A percentile compares a stretch with the other conserved stretches of the same genome.
Evolutionary conservation across 2,888 invertebrate genomes (phyloP).

Genomic region (Eilema caniola): DNA sequence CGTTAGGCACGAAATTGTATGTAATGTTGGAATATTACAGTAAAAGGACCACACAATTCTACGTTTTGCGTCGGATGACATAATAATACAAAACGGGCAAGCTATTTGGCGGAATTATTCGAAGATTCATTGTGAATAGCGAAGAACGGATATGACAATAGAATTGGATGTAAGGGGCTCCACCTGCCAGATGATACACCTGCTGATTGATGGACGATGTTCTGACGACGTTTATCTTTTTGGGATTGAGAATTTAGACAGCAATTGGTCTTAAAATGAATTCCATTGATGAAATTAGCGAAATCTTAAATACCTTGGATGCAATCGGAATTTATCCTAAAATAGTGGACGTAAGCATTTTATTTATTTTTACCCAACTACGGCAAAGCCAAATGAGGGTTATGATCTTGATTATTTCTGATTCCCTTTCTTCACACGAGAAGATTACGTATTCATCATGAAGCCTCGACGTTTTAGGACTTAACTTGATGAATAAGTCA

Average conservation of each 20-base stretch:
- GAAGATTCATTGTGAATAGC: background rate
- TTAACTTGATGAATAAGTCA: too few relatives aligned
- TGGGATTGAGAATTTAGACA: background rate
- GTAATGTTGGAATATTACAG: slow-evolving; percentile 27
- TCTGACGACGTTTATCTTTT: background rate
- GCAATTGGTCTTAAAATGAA: background rate
- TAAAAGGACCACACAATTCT: slow-evolving; percentile 20
- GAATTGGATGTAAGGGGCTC: background rate
- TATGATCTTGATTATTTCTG: too few relatives aligned
- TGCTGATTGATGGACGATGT: background rate
- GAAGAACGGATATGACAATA: background rate
- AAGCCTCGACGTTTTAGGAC: too few relatives aligned
- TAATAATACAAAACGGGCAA: background rate
- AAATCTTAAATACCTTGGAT: background rate
- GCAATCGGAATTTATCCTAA: too few relatives aligned
- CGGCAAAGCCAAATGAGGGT: too few relatives aligned
- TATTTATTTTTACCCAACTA: too few relatives aligned
- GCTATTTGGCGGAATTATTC: background rate
- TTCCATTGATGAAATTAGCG: background rate
- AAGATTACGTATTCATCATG: too few relatives aligned
- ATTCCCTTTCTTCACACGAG: too few relatives aligned
- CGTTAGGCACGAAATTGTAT: slow-evolving; percentile 21
- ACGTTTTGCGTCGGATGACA: background rate
- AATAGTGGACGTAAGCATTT: too few relatives aligned
- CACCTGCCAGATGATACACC: background rate